A percentile compares a stretch with the other conserved stretches of the same genome.
These are phyloP conservation scores for Rissa tridactyla DNA, from an alignment of 2,113 vertebrate genomes.

Conservation along the genomic window DNA sequence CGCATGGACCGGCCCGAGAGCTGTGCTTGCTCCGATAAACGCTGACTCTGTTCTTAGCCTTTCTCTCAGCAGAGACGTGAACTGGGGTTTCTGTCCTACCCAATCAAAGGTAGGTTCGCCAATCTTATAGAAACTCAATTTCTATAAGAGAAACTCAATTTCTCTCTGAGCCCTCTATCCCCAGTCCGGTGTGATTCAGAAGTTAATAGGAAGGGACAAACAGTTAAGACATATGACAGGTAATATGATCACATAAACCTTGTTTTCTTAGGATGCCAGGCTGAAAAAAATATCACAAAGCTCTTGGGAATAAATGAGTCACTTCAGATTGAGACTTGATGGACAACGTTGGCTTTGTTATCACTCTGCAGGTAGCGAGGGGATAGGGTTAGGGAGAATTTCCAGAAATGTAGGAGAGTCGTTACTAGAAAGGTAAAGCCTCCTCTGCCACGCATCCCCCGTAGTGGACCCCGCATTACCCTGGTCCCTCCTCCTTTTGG, in stretches of 20 bases:
- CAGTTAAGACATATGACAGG: conserved; percentile 53
- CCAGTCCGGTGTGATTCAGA: not conserved
- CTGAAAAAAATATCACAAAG: conserved; percentile 40
- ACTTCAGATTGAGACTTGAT: conserved; percentile 39
- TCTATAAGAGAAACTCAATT: conserved; percentile 20
- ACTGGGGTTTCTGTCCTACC: not conserved
- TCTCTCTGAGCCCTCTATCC: not conserved
- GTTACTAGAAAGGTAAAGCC: conserved; percentile 29
- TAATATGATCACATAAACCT: conserved; percentile 47
- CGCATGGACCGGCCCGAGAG: not conserved
- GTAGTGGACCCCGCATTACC: conserved; percentile 10
- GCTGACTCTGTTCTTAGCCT: not conserved
- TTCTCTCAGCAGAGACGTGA: not conserved
- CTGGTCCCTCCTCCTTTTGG: conserved; percentile 41
- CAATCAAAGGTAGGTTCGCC: not conserved
- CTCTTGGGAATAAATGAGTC: conserved; percentile 51
- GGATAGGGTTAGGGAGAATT: conserved; percentile 36
- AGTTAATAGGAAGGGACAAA: conserved; percentile 64
- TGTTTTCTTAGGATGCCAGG: conserved; percentile 46
- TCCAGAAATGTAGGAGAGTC: not conserved
- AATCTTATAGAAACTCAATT: not conserved
- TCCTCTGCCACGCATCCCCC: not conserved
- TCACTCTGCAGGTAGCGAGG: not conserved
- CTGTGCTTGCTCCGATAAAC: not conserved
- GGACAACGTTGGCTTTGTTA: conserved; percentile 52